phyloP scores from a whole-genome alignment of 2,113 vertebrate genomes.

The Vimba vimba region DNA sequence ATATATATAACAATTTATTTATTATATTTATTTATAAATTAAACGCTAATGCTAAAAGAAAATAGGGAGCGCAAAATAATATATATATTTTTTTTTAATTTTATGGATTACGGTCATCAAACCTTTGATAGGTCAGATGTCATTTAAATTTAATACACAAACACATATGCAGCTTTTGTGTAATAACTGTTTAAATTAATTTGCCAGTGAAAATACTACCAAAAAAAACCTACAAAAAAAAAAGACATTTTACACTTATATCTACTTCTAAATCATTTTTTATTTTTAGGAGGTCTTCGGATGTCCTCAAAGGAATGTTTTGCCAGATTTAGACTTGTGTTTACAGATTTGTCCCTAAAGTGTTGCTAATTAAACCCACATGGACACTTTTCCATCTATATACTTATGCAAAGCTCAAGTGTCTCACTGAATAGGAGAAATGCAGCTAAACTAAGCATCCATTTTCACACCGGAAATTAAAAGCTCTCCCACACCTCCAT shows the following conservation, averaged over 20 bases:
- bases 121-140: background rate
- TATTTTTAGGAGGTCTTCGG: background rate
- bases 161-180: background rate
- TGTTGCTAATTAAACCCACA: background rate
- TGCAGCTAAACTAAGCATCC: constrained; percentile 47
- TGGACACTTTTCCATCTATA: background rate
- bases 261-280: background rate
- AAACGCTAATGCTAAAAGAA: no score
- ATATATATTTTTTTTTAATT: no score
- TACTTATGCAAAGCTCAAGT: background rate
- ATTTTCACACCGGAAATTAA: constrained; percentile 55
- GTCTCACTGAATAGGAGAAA: constrained; percentile 35
- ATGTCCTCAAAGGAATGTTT: background rate
- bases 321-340: background rate
- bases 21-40: no score
- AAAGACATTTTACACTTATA: background rate
- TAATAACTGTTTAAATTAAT: background rate
- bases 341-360: background rate
- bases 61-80: background rate
- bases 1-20: no score
- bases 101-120: no score
- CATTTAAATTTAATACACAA: background rate
- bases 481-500: constrained; percentile 41
- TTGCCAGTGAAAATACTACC: background rate
- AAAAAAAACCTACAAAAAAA: no score